phyloP scores from a whole-genome alignment of 2,888 invertebrate genomes.

The Allophyes oxyacanthae region DNA sequence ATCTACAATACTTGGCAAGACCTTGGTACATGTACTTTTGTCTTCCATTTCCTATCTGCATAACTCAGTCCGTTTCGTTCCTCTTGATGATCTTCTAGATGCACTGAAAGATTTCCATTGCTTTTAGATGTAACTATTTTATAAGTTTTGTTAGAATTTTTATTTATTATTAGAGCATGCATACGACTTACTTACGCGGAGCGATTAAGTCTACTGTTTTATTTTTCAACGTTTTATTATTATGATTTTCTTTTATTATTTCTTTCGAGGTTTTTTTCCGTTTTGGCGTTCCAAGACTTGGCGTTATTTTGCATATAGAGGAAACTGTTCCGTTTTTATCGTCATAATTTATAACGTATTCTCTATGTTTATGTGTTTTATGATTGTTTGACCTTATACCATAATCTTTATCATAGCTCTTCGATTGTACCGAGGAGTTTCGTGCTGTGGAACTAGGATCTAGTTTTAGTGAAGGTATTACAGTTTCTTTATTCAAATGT shows the following conservation, averaged over 20 bases:
- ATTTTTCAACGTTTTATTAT: conserved; percentile 68
- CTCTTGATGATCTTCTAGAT: conserved; percentile 77
- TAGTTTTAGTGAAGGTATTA: conserved; percentile 53
- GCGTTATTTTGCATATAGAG: conserved; percentile 80
- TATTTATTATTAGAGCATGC: conserved; percentile 71
- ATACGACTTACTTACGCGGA: conserved; percentile 85
- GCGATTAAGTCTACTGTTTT: conserved; percentile 76
- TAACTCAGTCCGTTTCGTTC: conserved; percentile 69
- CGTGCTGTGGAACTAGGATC: conserved; percentile 48
- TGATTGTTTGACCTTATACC: conserved; percentile 55
- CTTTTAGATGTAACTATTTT: conserved; percentile 72
- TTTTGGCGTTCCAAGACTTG: conserved; percentile 67
- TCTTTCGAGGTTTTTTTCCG: conserved; percentile 71
- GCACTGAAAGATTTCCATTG: conserved; percentile 85
- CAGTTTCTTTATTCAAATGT: conserved; percentile 39
- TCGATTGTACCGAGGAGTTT: conserved; percentile 24
- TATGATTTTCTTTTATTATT: conserved; percentile 66
- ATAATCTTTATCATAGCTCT: conserved; percentile 54
- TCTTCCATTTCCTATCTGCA: conserved; percentile 75
- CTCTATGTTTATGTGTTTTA: conserved; percentile 70
- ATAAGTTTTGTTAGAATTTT: conserved; percentile 67
- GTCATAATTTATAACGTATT: conserved; percentile 85
- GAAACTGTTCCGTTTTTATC: conserved; percentile 86
- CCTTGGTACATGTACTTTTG: conserved; percentile 74
- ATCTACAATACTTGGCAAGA: conserved; percentile 82